phyloP scores from a whole-genome alignment of 2,113 vertebrate genomes.

The Malurus alboscapulatus region DNA sequence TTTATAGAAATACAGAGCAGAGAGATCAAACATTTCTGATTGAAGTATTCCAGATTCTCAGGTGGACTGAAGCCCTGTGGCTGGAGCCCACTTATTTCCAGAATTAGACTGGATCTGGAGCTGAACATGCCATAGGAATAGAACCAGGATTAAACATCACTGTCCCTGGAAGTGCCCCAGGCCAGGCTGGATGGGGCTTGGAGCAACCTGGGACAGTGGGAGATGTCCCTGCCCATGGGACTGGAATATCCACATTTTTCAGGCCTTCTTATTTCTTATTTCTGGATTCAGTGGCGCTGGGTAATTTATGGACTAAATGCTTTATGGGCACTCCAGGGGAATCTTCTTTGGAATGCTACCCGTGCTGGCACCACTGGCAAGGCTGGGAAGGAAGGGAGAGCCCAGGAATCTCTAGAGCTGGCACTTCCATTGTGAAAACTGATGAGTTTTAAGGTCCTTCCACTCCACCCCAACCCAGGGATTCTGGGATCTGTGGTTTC shows the following conservation, averaged over 20 bases:
- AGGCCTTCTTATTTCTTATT: neutral
- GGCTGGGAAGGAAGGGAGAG: neutral
- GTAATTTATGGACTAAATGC: neutral
- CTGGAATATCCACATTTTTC: neutral
- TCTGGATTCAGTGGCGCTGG: neutral
- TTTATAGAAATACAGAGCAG: neutral
- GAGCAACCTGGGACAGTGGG: neutral
- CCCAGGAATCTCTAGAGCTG: neutral
- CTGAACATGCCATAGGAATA: neutral
- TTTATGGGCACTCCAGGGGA: neutral
- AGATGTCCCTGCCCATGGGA: neutral
- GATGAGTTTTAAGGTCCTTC: neutral
- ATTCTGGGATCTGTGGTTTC: neutral
- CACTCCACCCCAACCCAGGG: neutral
- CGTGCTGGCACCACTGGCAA: neutral
- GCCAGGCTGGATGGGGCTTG: neutral
- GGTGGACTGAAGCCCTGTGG: neutral
- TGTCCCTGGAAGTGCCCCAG: neutral
- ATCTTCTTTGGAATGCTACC: neutral
- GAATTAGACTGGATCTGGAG: neutral
- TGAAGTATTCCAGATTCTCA: neutral
- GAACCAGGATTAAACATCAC: neutral
- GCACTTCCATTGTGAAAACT: neutral
- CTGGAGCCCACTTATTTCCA: neutral
- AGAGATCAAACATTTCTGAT: neutral